phyloP scores from a whole-genome alignment of 2,888 invertebrate genomes.

The Drosophila pseudotalamancana region DNA sequence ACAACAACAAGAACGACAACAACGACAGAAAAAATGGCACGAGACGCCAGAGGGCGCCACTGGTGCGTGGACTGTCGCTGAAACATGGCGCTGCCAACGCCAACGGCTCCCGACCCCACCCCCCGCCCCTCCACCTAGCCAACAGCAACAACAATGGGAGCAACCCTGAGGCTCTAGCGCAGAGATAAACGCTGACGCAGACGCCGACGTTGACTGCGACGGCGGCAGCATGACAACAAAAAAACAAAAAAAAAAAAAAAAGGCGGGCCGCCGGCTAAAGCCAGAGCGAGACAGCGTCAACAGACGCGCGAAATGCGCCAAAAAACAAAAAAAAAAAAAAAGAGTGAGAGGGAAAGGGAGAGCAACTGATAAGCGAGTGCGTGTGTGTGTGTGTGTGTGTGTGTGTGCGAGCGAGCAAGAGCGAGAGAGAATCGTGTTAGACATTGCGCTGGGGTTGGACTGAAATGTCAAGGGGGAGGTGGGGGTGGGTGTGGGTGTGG shows the following conservation, averaged over 20 bases:
- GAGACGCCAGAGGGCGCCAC: slow-evolving; percentile 60
- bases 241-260: slow-evolving; percentile 24
- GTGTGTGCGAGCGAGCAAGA: background rate
- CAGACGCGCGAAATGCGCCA: slow-evolving; percentile 35
- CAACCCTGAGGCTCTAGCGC: slow-evolving; percentile 63
- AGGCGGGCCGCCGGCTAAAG: slow-evolving; percentile 49
- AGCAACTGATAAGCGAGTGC: slow-evolving; percentile 18
- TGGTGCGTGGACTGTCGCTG: slow-evolving; percentile 61
- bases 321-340: slow-evolving; percentile 14
- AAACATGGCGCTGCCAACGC: slow-evolving; percentile 52
- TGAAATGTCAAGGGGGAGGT: background rate
- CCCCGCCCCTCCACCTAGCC: background rate
- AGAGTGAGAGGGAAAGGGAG: slow-evolving; percentile 4
- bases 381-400: background rate
- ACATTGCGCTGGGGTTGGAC: slow-evolving; percentile 41
- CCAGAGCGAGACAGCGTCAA: slow-evolving; percentile 61
- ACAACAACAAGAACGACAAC: slow-evolving; percentile 2
- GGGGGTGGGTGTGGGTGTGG: slow-evolving; percentile 7
- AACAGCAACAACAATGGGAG: slow-evolving; percentile 14
- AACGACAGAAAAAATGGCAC: slow-evolving; percentile 40
- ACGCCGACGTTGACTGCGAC: slow-evolving; percentile 32
- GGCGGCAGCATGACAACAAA: slow-evolving; percentile 34
- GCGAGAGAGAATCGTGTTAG: slow-evolving; percentile 16
- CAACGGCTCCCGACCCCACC: slow-evolving; percentile 1
- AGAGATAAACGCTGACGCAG: slow-evolving; percentile 66